Conservation (phyloP, 2,113 vertebrate genomes). For the Dasyurus viverrinus region DNA sequence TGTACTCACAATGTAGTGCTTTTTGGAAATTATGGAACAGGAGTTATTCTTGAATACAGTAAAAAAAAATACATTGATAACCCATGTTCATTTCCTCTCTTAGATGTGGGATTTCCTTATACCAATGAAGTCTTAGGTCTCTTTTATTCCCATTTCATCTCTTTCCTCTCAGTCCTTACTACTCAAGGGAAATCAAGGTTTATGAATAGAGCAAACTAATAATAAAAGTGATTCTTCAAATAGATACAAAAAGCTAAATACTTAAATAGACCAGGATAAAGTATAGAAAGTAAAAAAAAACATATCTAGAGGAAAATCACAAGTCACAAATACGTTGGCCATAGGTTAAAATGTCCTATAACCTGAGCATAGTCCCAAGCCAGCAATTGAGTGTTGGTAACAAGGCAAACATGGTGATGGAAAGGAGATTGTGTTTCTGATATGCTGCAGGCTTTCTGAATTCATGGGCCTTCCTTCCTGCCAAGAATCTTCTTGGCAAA, state of each 20-base stretch:
- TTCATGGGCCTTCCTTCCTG: too few species aligned
- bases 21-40: background rate
- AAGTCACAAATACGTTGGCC: background rate
- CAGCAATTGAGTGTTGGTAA: background rate
- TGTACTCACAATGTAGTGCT: background rate
- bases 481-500: background rate
- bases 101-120: background rate
- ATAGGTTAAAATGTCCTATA: background rate
- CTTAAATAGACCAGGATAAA: background rate
- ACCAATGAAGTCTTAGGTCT: background rate
- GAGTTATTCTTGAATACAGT: background rate
- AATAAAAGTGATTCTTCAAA: background rate
- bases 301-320: background rate
- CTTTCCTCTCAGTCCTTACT: background rate
- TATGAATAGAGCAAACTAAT: background rate
- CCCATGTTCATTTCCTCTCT: background rate
- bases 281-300: background rate
- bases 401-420: background rate
- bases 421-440: background rate
- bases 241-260: background rate
- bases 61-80: background rate
- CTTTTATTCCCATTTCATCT: background rate
- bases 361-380: background rate
- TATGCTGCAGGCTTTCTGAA: background rate
- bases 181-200: fast-evolving